Evolutionary conservation across 2,797 vertebrate species (phyloP), one percentile per base, ranked within the genome.

Genomic region (Rhabdophis nuchalis): DNA sequence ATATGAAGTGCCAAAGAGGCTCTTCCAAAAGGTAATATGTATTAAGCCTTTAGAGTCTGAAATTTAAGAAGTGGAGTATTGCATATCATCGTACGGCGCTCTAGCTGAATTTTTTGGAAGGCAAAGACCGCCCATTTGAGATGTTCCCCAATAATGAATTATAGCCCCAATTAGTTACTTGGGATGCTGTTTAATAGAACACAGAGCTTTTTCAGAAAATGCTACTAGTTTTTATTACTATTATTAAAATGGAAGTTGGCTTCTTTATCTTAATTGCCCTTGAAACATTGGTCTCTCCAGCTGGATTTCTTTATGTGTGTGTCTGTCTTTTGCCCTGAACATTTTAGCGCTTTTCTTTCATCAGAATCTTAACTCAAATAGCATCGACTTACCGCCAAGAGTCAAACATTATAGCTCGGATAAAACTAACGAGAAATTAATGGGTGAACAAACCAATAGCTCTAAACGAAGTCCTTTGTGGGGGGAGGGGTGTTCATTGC

Each of bases 401-500:
- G 2, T n/a, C 82, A 57, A 82, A 92, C 91, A 53, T 25, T 64
- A 93, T 93, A 89, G 92, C 61, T 91, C 92, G 91, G 77, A 89
- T 90, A 82, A 32, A 61, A 46, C 3, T 56, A 5, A 27, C 86
- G 92, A 88, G 88, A 92, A 36, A 88, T 89, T 85, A 92, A 20
- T 54, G 91, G 23, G 91, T 36, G 91, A 91, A 94, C 93, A 93
- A 89, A 93, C 92, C 91, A 88, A 93, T 95, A 95, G 94, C 90
- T 77, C 89, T 93, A 25, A 52, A 91, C 92, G 57, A 89, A 92
- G 64, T 92, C 27, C 93, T 96, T 88, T 87, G 92, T 27, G 95
- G 92, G 85, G 16, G 5, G 54, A 1, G 1, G 53, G 13, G 3
- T 0, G 3, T 95, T 90, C 95, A 61, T 94, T 95, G n/a, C 50